Percentiles rank a stretch among this genome's conserved stretches.
These are phyloP conservation scores for Corythornis madagascariensis DNA, from an alignment of 2,113 vertebrate genomes.

Conservation along the genomic window DNA sequence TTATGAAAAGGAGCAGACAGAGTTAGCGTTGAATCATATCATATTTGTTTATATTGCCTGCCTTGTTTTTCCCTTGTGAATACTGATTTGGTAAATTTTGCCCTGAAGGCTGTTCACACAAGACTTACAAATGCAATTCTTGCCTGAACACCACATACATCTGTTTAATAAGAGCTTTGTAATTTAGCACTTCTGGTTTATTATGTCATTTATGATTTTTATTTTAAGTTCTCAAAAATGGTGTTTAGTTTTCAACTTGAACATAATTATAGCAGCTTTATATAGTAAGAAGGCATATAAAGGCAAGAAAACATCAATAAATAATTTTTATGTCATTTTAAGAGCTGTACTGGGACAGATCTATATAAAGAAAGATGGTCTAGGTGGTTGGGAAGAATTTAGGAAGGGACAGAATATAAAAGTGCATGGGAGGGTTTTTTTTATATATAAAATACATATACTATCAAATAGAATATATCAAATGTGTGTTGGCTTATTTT, in stretches of 20 bases:
- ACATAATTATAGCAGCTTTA: not conserved
- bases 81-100: not conserved
- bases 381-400: not conserved
- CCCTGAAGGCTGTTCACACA: not conserved
- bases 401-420: not conserved
- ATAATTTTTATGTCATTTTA: not conserved
- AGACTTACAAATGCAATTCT: not conserved
- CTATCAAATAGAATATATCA: not conserved
- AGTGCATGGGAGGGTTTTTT: not conserved
- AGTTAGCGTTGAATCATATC: not conserved
- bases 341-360: not conserved
- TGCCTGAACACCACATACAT: not conserved
- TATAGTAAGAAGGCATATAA: not conserved
- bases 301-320: not conserved
- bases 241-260: slow-evolving; percentile 11
- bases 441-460: not conserved
- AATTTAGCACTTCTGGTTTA: not conserved
- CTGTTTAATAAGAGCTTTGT: not conserved
- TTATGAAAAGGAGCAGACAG: not conserved
- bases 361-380: not conserved
- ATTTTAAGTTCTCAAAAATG: not conserved
- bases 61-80: not conserved
- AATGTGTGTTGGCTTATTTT: not conserved
- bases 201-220: not conserved
- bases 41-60: not conserved